Base-by-base conservation (phyloP, 2,888 invertebrate species). In the Oscheius sp. region DNA sequence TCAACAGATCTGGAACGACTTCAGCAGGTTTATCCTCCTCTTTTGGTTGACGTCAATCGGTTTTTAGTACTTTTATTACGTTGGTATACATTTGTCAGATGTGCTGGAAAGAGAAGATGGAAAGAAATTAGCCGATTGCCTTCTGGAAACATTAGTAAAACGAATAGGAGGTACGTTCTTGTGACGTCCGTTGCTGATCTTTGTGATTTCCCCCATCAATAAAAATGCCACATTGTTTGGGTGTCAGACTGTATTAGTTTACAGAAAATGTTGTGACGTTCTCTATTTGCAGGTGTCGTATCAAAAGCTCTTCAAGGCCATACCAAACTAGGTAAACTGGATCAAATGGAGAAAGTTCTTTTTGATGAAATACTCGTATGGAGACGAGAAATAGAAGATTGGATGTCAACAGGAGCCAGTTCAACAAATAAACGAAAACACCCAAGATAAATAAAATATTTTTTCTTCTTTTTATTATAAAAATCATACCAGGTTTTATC, bases 121-220 rank as follows among this genome's bases (percentile, higher is more conserved):
- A 2, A 59, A 61, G 35, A 77, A 72, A 49, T 73, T 80, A 16
- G 49, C 80, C 2, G 72, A 76, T 43, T 78, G 80, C 69, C 69
- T 80, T 49, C 59, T 80, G 16, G 56, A 72, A 9, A 76, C 76
- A n/a, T 56, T 80, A 6, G 76, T 78, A 2, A 78, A 80, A 56
- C 73, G 80, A 18, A 70, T 80, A 13, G 78, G 75, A 72, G 76
- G 78, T 78, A 35, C 35, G 9, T 35, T 35, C 9, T 35, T 35
- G 35, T 35, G 35, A 35, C 35, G 3, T 35, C 9, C 35, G 9
- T n/a, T 35, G 35, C 35, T 35, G 35, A 35, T 35, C 35, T 35
- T 35, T 35, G 3, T 35, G 35, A 6, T 9, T 6, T 35, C 5
- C 35, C 35, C 35, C 35, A 35, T 35, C 35, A 35, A 35, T 35